These are phyloP conservation scores for Aporophyla lueneburgensis DNA, from an alignment of 2,888 invertebrate genomes.

Conservation along the genomic window DNA sequence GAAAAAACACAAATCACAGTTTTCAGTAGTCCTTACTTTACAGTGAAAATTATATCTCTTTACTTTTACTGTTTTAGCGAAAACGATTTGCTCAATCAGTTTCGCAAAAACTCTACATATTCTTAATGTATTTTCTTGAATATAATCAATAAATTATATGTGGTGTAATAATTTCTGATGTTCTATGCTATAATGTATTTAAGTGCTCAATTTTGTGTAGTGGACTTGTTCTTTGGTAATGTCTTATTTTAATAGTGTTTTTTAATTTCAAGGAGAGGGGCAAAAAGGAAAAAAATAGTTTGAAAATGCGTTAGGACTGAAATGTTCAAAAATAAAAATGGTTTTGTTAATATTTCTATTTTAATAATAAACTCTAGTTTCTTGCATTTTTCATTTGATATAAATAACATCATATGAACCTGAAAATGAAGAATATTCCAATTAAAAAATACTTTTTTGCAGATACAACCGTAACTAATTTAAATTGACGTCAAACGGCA, in stretches of 20 bases:
- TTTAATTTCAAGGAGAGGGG: neutral
- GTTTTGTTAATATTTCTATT: too few relatives aligned
- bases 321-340: too few relatives aligned
- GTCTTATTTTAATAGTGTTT: conserved; percentile 33
- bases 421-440: neutral
- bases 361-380: too few relatives aligned
- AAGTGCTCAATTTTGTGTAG: conserved; percentile 74
- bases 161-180: conserved; percentile 49
- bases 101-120: conserved; percentile 25
- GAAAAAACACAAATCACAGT: neutral
- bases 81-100: conserved; percentile 22
- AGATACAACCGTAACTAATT: neutral
- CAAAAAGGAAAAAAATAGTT: neutral
- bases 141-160: conserved; percentile 53
- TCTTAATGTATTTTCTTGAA: conserved; percentile 36
- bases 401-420: neutral
- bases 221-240: conserved; percentile 31
- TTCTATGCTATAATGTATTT: conserved; percentile 50
- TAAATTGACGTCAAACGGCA: neutral
- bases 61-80: conserved; percentile 26
- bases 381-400: neutral
- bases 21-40: neutral
- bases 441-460: neutral
- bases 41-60: conserved; percentile 45
- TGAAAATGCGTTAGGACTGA: neutral